Conservation (phyloP, 2,113 vertebrate genomes). For the Onychostoma macrolepis region DNA sequence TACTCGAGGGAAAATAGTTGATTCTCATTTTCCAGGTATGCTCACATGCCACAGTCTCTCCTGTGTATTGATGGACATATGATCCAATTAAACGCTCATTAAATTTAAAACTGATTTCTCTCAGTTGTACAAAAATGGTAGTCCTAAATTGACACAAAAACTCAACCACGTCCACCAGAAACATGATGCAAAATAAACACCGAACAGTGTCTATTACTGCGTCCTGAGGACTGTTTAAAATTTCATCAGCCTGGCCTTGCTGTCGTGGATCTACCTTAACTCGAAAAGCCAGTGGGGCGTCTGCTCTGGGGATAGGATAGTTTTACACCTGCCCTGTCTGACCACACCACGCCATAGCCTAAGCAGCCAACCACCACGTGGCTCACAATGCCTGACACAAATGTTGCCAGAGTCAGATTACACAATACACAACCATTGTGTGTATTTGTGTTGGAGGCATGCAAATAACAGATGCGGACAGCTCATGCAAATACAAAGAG, state of each 20-base stretch:
- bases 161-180: background rate
- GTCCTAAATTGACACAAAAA: conserved; percentile 17
- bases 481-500: background rate
- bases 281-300: conserved; percentile 17
- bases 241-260: conserved; percentile 50
- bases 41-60: background rate
- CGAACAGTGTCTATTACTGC: conserved; percentile 42
- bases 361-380: background rate
- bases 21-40: background rate
- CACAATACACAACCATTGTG: conserved; percentile 11
- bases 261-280: conserved; percentile 15
- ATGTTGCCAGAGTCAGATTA: background rate
- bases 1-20: background rate
- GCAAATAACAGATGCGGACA: background rate
- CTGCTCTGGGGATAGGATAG: conserved; percentile 5
- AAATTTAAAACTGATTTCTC: background rate
- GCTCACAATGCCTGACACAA: conserved; percentile 20
- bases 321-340: conserved; percentile 37
- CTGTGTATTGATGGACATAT: background rate
- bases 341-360: conserved; percentile 2
- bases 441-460: background rate
- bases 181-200: conserved; percentile 34
- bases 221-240: conserved; percentile 48
- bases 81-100: background rate
- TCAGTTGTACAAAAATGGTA: background rate